Conservation (phyloP, 1,140 invertebrate species). For the Theocolax elegans region DNA sequence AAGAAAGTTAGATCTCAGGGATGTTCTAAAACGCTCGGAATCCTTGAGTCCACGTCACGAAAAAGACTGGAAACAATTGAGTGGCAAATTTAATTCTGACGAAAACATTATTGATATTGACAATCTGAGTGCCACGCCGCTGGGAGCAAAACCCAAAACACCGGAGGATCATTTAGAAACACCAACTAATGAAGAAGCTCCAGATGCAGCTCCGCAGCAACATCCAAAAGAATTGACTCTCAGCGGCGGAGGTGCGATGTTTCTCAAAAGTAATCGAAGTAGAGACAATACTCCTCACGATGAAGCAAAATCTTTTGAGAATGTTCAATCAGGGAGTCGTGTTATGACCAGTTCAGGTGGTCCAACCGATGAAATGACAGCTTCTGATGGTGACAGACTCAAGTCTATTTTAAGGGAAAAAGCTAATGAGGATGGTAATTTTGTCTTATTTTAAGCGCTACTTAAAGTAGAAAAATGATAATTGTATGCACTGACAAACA, state of each 20-base stretch:
- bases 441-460: not conserved
- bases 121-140: constrained; percentile 65
- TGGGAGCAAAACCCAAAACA: constrained; percentile 48
- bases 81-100: constrained; percentile 57
- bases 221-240: constrained; percentile 63
- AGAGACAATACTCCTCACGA: constrained; percentile 63
- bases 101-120: constrained; percentile 70
- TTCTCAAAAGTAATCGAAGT: constrained; percentile 75
- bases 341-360: not conserved
- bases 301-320: constrained; percentile 51
- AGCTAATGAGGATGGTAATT: constrained; percentile 67
- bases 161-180: constrained; percentile 50
- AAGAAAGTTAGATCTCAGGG: constrained; percentile 52
- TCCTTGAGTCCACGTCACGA: constrained; percentile 63
- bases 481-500: no score
- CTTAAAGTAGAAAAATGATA: no score
- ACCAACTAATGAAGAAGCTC: not conserved
- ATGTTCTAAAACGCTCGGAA: constrained; percentile 62
- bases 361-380: constrained; percentile 4
- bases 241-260: constrained; percentile 75
- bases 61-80: constrained; percentile 62
- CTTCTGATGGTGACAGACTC: constrained; percentile 64
- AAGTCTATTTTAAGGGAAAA: constrained; percentile 80
- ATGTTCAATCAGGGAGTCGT: constrained; percentile 46
- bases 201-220: constrained; percentile 29